phyloP scores from a whole-genome alignment of 2,113 vertebrate genomes.

The Plestiodon gilberti region DNA sequence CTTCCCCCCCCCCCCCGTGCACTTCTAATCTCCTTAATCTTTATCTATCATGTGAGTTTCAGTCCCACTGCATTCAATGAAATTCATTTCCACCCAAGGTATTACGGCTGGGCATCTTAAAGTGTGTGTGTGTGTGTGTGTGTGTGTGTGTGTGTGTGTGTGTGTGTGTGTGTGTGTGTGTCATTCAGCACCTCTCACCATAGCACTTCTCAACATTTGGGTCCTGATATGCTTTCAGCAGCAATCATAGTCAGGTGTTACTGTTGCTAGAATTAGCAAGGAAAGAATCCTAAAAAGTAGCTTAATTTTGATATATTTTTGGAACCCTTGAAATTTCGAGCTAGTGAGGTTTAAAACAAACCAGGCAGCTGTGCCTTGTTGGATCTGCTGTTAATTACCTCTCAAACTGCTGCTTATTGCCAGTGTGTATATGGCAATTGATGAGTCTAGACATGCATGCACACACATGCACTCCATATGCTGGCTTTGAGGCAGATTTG shows the following conservation, averaged over 20 bases:
- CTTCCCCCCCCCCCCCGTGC: neutral
- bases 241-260: constrained; percentile 4
- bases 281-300: neutral
- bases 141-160: too few relatives aligned
- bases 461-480: neutral
- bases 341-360: constrained; percentile 18
- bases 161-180: too few relatives aligned
- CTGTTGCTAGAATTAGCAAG: constrained; percentile 6
- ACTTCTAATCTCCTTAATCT: neutral
- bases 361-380: constrained; percentile 46
- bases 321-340: neutral
- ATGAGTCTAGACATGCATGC: neutral
- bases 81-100: neutral
- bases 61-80: neutral
- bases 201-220: neutral
- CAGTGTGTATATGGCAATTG: constrained; percentile 20
- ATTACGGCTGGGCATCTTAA: neutral
- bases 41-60: too few relatives aligned
- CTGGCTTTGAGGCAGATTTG: constrained; percentile 13
- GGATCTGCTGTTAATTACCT: constrained; percentile 29
- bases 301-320: neutral
- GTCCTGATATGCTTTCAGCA: constrained; percentile 8
- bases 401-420: constrained; percentile 17
- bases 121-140: too few relatives aligned
- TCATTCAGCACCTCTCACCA: too few relatives aligned